phyloP scores from a whole-genome alignment of 2,113 vertebrate species.

The Lagopus muta region DNA sequence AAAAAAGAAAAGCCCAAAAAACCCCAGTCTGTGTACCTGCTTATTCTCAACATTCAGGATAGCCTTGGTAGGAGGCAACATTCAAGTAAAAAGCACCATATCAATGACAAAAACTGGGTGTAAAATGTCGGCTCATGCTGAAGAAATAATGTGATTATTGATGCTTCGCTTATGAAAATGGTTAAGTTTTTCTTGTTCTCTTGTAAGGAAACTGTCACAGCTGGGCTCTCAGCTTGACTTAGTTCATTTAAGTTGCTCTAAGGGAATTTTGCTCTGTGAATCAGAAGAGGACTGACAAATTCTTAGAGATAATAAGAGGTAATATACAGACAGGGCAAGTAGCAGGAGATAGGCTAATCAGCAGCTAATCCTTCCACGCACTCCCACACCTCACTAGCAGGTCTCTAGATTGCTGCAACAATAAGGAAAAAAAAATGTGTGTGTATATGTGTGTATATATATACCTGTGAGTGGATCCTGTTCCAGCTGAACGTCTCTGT shows the following conservation, averaged over 20 bases:
- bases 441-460: neutral
- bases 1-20: neutral
- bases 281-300: neutral
- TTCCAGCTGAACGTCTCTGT: neutral
- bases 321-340: neutral
- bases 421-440: neutral
- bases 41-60: neutral
- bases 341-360: neutral
- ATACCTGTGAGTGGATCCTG: neutral
- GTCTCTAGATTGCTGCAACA: neutral
- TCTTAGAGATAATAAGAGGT: neutral
- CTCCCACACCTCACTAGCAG: rapidly evolving
- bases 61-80: neutral
- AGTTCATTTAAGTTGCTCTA: neutral
- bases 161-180: neutral
- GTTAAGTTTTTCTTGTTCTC: neutral
- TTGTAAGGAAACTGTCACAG: neutral
- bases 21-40: too few species aligned
- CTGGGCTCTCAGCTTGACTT: neutral
- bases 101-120: neutral
- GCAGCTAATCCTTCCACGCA: neutral
- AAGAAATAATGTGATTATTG: neutral
- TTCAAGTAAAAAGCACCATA: neutral
- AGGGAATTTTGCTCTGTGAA: neutral
- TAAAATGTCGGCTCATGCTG: neutral